Percentiles rank a stretch among this genome's conserved stretches.
Conservation (phyloP, 2,797 vertebrate genomes). For the Sebastolobus altivelis region DNA sequence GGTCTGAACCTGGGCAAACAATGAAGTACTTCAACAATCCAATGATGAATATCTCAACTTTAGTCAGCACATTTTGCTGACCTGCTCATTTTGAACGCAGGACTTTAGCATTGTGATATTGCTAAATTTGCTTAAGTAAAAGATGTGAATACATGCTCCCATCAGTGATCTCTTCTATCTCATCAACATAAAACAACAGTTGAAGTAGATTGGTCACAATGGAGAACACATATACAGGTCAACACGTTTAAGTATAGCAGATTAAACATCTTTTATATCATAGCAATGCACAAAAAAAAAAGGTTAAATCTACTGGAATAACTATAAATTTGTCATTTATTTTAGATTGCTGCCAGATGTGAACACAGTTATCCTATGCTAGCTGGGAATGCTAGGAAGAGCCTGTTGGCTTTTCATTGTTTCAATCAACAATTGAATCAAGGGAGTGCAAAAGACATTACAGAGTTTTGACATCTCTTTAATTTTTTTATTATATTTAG, state of each 20-base stretch:
- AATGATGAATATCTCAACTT: neutral
- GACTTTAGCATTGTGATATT: neutral
- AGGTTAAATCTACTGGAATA: neutral
- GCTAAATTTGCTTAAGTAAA: neutral
- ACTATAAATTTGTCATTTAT: neutral
- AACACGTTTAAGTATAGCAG: neutral
- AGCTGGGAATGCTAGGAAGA: neutral
- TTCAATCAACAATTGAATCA: neutral
- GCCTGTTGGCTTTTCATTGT: neutral
- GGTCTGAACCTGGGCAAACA: neutral
- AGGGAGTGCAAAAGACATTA: neutral
- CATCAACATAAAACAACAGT: neutral
- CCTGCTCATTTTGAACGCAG: neutral
- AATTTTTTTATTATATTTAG: constrained; percentile 75
- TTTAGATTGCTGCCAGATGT: neutral
- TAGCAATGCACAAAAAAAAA: neutral
- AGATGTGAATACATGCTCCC: neutral
- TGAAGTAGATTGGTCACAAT: neutral
- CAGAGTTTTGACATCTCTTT: constrained; percentile 74
- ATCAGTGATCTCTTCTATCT: neutral
- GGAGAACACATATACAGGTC: neutral
- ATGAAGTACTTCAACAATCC: neutral
- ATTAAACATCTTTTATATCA: neutral
- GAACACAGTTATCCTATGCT: neutral
- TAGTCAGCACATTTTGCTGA: too few relatives aligned